Percentiles rank a stretch among this genome's conserved stretches.
These are phyloP conservation scores for Bombus superbus DNA, from an alignment of 1,140 invertebrate species.

Conservation along the genomic window DNA sequence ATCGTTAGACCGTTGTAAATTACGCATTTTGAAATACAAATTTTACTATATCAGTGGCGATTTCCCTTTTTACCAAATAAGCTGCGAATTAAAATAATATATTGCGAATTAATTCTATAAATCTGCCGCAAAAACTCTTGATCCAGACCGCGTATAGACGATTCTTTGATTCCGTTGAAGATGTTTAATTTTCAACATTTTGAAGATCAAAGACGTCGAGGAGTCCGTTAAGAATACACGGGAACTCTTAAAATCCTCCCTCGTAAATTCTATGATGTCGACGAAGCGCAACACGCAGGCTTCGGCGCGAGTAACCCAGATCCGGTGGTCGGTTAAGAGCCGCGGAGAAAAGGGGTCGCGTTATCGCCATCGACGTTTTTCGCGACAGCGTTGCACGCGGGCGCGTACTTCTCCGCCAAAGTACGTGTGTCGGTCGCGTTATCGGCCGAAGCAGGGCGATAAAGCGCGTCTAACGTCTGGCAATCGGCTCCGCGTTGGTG, in stretches of 20 bases:
- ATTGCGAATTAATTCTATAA: no score
- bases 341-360: background rate
- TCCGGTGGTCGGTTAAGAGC: background rate
- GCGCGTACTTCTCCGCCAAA: conserved; percentile 2
- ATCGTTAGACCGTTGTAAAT: no score
- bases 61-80: no score
- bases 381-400: background rate
- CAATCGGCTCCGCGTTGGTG: background rate
- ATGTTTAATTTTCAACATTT: no score
- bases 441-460: conserved; percentile 11
- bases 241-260: background rate
- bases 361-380: conserved; percentile 6
- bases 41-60: no score
- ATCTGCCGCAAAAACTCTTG: no score
- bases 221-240: background rate
- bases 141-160: no score
- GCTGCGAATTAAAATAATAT: no score
- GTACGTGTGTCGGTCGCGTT: conserved; percentile 8
- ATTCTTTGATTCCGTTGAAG: no score
- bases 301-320: background rate
- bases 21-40: no score
- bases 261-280: background rate
- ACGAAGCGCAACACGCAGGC: background rate
- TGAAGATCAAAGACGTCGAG: no score
- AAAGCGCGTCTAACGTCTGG: background rate